Evolutionary conservation across 2,888 invertebrate genomes (phyloP).

Genomic region (Dyspetes luteomarginatus): DNA sequence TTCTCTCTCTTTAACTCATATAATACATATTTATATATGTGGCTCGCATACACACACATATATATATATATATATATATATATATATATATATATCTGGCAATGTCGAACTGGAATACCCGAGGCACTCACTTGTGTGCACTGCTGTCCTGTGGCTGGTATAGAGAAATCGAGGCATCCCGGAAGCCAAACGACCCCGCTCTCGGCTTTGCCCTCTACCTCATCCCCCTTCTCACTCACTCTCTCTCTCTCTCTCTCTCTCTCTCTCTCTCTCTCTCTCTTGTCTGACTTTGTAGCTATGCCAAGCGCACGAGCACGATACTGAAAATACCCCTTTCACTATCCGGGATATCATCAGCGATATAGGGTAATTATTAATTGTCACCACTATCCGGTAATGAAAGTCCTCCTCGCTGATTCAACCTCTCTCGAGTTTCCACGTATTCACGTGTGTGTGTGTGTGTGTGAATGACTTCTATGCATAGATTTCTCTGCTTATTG

Average conservation of each 20-base stretch:
- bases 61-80: neutral
- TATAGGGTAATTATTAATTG: slow-evolving; percentile 79
- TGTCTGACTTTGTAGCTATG: neutral
- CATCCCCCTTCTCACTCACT: neutral
- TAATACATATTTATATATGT: neutral
- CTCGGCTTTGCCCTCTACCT: neutral
- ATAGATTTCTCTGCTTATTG: too few relatives aligned
- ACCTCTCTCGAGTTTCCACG: slow-evolving; percentile 26
- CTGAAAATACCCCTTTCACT: slow-evolving; percentile 57
- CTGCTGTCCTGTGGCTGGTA: neutral
- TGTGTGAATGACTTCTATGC: too few relatives aligned
- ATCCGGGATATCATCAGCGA: slow-evolving; percentile 75
- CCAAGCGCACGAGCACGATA: slow-evolving; percentile 3
- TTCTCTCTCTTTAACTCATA: too few relatives aligned
- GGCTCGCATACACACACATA: neutral
- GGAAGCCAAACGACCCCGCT: slow-evolving; percentile 39
- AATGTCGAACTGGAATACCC: slow-evolving; percentile 31
- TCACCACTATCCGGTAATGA: slow-evolving; percentile 73
- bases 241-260: neutral
- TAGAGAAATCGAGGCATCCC: slow-evolving; percentile 26
- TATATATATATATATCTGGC: neutral
- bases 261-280: slow-evolving; percentile 6
- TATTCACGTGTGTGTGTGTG: too few relatives aligned
- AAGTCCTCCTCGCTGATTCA: slow-evolving; percentile 63
- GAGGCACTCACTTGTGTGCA: slow-evolving; percentile 40